phyloP scores from a whole-genome alignment of 2,797 vertebrate genomes.

The Danio choprae region DNA sequence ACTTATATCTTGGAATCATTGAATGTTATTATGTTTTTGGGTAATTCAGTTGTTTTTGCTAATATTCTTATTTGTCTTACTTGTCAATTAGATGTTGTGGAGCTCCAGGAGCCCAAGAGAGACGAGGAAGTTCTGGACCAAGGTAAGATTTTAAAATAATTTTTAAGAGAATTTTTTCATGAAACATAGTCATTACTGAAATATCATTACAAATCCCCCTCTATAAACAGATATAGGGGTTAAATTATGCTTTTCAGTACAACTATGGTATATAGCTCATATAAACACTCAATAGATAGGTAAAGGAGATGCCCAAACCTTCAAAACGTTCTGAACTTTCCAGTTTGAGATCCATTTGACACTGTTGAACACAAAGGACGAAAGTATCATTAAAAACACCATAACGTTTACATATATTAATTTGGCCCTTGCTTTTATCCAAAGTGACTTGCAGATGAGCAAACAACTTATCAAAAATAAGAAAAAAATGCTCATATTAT shows the following conservation, averaged over 20 bases:
- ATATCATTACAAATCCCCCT: neutral
- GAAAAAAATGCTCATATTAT: no score
- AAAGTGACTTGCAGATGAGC: no score
- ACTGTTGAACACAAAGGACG: no score
- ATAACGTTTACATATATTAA: no score
- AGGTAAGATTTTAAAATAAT: slow-evolving; percentile 78
- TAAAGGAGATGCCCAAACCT: no score
- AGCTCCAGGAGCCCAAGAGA: slow-evolving; percentile 74
- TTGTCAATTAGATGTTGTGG: slow-evolving; percentile 65
- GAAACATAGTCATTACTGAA: neutral
- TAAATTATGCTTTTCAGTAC: neutral
- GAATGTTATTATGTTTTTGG: neutral
- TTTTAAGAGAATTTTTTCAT: neutral
- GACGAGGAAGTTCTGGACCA: slow-evolving; percentile 83
- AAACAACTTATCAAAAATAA: no score
- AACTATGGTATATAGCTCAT: neutral
- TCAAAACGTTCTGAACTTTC: no score
- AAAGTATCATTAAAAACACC: no score
- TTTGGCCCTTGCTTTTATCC: no score
- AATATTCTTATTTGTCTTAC: neutral
- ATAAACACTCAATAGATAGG: no score
- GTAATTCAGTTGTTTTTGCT: neutral
- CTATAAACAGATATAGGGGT: neutral
- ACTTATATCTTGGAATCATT: neutral
- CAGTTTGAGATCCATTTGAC: no score